A percentile compares a stretch with the other conserved stretches of the same genome.
phyloP scores from a whole-genome alignment of 2,113 vertebrate species.

The Sprattus sprattus region DNA sequence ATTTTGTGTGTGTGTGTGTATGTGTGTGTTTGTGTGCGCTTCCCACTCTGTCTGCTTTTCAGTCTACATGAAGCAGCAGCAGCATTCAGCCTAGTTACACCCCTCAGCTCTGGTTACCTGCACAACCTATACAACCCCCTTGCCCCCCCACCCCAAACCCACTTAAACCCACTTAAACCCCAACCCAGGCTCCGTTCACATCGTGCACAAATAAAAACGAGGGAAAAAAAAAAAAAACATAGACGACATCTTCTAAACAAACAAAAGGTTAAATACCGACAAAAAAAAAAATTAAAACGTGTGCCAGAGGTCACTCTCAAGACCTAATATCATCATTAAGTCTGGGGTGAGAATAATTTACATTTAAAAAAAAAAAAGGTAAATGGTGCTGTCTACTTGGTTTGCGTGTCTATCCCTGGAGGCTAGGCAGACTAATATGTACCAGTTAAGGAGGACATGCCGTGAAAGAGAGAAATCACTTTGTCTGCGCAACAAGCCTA shows the following conservation, averaged over 20 bases:
- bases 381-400: conserved; percentile 48
- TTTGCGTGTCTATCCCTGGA: conserved; percentile 56
- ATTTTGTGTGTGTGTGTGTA: not conserved
- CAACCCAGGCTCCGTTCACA: conserved; percentile 42
- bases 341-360: conserved; percentile 58
- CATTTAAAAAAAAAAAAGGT: conserved; percentile 66
- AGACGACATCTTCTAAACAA: conserved; percentile 45
- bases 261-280: conserved; percentile 57
- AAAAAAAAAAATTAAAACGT: conserved; percentile 48
- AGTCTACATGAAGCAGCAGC: conserved; percentile 58
- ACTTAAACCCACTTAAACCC: conserved; percentile 17
- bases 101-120: conserved; percentile 31
- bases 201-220: conserved; percentile 52
- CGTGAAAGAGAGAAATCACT: not conserved
- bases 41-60: conserved; percentile 48
- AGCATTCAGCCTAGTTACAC: conserved; percentile 53
- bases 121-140: conserved; percentile 24
- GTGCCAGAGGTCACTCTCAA: conserved; percentile 55
- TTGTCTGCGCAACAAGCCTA: not conserved
- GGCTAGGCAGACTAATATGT: conserved; percentile 51
- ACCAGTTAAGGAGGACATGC: conserved; percentile 53
- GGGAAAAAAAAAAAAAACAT: conserved; percentile 42
- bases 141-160: not conserved
- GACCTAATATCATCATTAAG: conserved; percentile 52
- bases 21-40: not conserved